A percentile compares a stretch with the other conserved stretches of the same genome.
Evolutionary conservation across 30 jellyfish, hydroid and myxozoan genomes (phyloP).

Genomic region (Aurelia aurita): DNA sequence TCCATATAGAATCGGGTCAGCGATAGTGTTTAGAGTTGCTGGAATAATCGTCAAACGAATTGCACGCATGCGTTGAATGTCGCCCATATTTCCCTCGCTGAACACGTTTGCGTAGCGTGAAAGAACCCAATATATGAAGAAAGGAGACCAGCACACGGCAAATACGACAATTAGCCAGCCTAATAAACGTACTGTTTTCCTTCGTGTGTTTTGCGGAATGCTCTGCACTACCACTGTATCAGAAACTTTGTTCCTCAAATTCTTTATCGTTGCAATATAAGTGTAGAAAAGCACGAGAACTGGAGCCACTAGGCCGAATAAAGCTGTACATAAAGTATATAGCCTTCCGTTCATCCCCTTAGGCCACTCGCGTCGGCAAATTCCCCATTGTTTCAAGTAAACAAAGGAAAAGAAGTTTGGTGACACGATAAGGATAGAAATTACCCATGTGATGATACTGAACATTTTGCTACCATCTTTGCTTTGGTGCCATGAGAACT

Average conservation of each 20-base stretch:
- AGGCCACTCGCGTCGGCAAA: slow-evolving; percentile 70
- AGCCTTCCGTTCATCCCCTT: slow-evolving; percentile 21
- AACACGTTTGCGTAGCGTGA: slow-evolving; percentile 55
- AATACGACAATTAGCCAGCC: slow-evolving; percentile 50
- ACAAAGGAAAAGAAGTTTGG: slow-evolving; percentile 46
- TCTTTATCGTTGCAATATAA: slow-evolving; percentile 48
- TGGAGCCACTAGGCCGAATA: slow-evolving; percentile 47
- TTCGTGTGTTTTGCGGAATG: not conserved
- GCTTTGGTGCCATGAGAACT: slow-evolving; percentile 51
- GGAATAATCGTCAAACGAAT: slow-evolving; percentile 38
- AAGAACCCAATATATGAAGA: slow-evolving; percentile 51
- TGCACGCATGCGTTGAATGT: slow-evolving; percentile 57
- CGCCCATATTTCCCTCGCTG: slow-evolving; percentile 42
- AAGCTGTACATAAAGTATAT: slow-evolving; percentile 34
- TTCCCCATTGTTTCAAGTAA: slow-evolving; percentile 31
- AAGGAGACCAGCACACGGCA: slow-evolving; percentile 63
- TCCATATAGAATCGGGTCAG: slow-evolving; percentile 63
- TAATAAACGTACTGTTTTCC: slow-evolving; percentile 32
- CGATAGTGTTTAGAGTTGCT: slow-evolving; percentile 22
- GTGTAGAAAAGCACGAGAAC: slow-evolving; percentile 38
- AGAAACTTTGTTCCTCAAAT: slow-evolving; percentile 5
- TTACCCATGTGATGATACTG: slow-evolving; percentile 30
- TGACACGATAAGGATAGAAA: not conserved
- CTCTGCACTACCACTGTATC: not conserved
- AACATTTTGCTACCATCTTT: slow-evolving; percentile 1